Evolutionary conservation across 23 tunicate species (phyloP).

Genomic region (Aplidium turbinatum): DNA sequence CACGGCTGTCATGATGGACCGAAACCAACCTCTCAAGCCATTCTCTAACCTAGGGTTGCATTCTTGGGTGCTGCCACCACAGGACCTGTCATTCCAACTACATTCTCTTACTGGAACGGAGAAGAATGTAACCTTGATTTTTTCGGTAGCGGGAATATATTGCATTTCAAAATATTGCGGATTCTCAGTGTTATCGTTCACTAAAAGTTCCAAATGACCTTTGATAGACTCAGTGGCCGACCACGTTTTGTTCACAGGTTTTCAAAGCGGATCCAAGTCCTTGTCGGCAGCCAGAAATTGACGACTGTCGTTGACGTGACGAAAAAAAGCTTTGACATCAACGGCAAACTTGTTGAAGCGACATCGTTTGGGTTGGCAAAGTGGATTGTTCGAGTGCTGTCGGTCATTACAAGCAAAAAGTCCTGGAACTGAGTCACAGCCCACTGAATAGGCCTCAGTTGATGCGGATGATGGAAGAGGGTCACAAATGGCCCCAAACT

Average conservation of each 20-base stretch:
- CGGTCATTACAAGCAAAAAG: slow-evolving; percentile 39
- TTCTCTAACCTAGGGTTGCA: slow-evolving; percentile 62
- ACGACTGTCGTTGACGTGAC: slow-evolving; percentile 61
- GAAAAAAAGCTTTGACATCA: slow-evolving; percentile 71
- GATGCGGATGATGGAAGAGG: not conserved
- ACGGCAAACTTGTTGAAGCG: slow-evolving; percentile 29
- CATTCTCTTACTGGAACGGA: slow-evolving; percentile 43
- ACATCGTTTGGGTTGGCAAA: slow-evolving; percentile 20
- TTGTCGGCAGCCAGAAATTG: slow-evolving; percentile 32
- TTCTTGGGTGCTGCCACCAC: slow-evolving; percentile 28
- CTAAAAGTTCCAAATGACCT: slow-evolving; percentile 48
- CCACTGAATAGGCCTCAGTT: no score
- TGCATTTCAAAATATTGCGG: slow-evolving; percentile 49
- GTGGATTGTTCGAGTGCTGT: not conserved
- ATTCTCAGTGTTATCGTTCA: slow-evolving; percentile 21
- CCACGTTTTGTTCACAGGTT: slow-evolving; percentile 44
- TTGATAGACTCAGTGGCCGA: slow-evolving; percentile 16
- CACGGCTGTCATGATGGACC: slow-evolving; percentile 12
- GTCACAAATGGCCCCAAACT: slow-evolving; percentile 55
- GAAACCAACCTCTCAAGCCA: slow-evolving; percentile 38
- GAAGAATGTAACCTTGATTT: slow-evolving; percentile 75
- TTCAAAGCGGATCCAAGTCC: slow-evolving; percentile 44
- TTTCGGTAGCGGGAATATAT: slow-evolving; percentile 67
- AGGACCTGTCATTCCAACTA: slow-evolving; percentile 27
- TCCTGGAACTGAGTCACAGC: slow-evolving; percentile 30